A percentile compares a stretch with the other conserved stretches of the same genome.
phyloP scores from a whole-genome alignment of 2,113 vertebrate species.

The Apodemus sylvaticus region DNA sequence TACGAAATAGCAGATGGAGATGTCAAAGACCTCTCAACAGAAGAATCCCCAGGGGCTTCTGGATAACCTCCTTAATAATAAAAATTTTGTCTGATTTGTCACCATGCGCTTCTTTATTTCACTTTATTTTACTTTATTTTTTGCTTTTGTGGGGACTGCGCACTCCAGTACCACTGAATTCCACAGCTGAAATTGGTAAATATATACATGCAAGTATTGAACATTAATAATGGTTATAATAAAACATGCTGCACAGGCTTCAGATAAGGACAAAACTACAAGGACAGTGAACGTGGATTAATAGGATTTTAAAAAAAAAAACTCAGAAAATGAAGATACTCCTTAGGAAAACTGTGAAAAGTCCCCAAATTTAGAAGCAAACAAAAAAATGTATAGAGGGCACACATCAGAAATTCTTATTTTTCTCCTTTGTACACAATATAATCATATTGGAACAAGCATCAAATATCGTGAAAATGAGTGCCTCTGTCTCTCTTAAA shows the following conservation, averaged over 20 bases:
- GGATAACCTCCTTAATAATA: constrained; percentile 1
- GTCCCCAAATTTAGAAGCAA: background rate
- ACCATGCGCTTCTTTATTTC: background rate
- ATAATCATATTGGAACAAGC: background rate
- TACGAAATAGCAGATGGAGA: background rate
- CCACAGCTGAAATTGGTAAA: background rate
- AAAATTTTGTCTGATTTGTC: constrained; percentile 3
- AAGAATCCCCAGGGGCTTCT: constrained; percentile 2
- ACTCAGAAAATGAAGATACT: background rate
- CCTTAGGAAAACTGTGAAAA: background rate
- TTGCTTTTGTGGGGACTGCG: background rate
- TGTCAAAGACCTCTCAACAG: background rate
- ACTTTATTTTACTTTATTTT: background rate
- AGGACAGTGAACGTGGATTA: background rate
- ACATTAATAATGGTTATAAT: background rate
- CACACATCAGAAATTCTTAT: background rate
- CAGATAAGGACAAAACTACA: background rate
- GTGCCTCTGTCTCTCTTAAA: background rate
- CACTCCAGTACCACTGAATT: constrained; percentile 23
- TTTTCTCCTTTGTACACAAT: background rate
- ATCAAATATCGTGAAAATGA: background rate
- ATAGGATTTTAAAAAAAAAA: background rate
- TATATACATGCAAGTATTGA: background rate
- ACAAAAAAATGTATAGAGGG: background rate
- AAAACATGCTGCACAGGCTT: background rate